A percentile compares a stretch with the other conserved stretches of the same genome.
These are phyloP conservation scores for Halichoeres trimaculatus DNA, from an alignment of 2,113 vertebrate genomes.

Conservation along the genomic window DNA sequence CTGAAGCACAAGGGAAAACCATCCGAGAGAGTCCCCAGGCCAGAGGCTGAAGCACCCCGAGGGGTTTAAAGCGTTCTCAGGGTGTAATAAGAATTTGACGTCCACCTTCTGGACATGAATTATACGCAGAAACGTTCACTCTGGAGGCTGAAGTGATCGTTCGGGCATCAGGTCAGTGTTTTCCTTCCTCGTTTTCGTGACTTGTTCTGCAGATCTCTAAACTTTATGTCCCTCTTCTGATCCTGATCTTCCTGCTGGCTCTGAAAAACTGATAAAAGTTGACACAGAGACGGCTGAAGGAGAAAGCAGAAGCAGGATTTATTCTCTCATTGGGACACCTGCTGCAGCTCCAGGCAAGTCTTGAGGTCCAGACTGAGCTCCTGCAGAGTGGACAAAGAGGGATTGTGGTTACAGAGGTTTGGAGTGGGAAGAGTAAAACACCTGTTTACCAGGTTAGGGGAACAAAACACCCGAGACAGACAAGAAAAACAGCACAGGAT, in stretches of 20 bases:
- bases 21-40: conserved; percentile 13
- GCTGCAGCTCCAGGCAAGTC: conserved; percentile 44
- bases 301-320: conserved; percentile 19
- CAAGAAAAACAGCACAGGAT: no score
- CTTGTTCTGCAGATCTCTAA: conserved; percentile 16
- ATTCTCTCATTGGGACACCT: neutral
- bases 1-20: conserved; percentile 45
- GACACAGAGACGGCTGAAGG: neutral
- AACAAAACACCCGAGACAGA: no score
- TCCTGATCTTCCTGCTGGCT: neutral
- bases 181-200: conserved; percentile 40
- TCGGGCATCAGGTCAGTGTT: conserved; percentile 49
- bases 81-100: conserved; percentile 31
- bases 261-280: conserved; percentile 20
- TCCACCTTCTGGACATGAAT: conserved; percentile 6
- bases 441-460: neutral
- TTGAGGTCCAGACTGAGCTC: conserved; percentile 21
- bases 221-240: conserved; percentile 11
- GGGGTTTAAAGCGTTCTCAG: conserved; percentile 11
- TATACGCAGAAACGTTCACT: conserved; percentile 31
- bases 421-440: neutral
- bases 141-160: conserved; percentile 30
- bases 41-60: neutral
- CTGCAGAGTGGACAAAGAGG: neutral
- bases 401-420: neutral